A percentile compares a stretch with the other conserved stretches of the same genome.
phyloP scores from a whole-genome alignment of 2,888 invertebrate genomes.

The Drosophila aldrichi region DNA sequence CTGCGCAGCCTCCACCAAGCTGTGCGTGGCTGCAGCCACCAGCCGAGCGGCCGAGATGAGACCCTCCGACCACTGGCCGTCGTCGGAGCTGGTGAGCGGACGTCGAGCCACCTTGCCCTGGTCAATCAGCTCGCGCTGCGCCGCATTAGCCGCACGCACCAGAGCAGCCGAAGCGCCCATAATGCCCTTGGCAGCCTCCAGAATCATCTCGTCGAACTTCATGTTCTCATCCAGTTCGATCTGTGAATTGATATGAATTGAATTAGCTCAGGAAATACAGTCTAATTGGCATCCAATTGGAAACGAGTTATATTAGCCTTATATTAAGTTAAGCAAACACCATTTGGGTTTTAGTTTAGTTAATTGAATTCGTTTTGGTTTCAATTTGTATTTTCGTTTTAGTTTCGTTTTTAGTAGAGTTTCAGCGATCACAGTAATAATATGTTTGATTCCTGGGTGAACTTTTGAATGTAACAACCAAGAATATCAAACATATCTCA shows the following conservation, averaged over 20 bases:
- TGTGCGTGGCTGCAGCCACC: conserved; percentile 99
- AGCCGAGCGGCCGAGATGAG: conserved; percentile 97
- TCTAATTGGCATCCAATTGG: neutral
- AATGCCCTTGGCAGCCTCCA: conserved; percentile 99
- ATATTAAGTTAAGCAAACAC: conserved; percentile 49
- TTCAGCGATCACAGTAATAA: conserved; percentile 91
- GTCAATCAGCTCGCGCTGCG: conserved; percentile 97
- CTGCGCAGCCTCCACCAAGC: conserved; percentile 98
- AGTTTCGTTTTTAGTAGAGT: conserved; percentile 77
- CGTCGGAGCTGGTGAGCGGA: conserved; percentile 94
- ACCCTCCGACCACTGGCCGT: conserved; percentile 99
- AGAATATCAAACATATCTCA: conserved; percentile 99
- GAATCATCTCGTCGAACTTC: conserved; percentile 99
- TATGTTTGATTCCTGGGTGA: conserved; percentile 99
- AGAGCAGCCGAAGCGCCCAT: conserved; percentile 98
- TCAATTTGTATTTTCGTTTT: conserved; percentile 4
- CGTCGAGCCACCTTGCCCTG: conserved; percentile 94
- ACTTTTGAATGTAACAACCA: conserved; percentile 94
- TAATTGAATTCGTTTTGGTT: neutral
- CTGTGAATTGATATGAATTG: conserved; percentile 42
- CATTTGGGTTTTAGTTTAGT: conserved; percentile 42
- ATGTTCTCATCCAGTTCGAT: conserved; percentile 91
- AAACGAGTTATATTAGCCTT: neutral
- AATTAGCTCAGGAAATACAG: neutral
- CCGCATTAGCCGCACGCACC: conserved; percentile 98